Evolutionary conservation across 92 coral and sea anemone genomes (phyloP), one percentile per base, ranked within the genome.

Genomic region (Blastomussa wellsi): DNA sequence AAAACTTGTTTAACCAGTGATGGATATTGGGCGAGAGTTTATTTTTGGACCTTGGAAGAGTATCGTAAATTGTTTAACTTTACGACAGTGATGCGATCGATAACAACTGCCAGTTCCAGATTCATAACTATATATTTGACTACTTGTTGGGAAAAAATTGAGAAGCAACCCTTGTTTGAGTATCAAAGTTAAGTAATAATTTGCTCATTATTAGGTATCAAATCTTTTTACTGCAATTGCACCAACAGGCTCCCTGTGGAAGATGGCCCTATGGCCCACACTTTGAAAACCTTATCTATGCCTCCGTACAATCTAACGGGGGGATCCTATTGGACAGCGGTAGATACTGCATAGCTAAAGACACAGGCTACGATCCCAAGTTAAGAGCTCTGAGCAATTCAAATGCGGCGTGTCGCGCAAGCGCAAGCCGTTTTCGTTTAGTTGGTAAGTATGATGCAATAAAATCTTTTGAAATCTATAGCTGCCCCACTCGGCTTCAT

Each of bases 171-270:
- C 32, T 73, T 41, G 35, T 41, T 73, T 14, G 78, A 22, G 44
- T 35, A 73, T 51, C 57, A 16, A 48, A 48, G 12, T n/a, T n/a
- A n/a, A n/a, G 6, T 39, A 36, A 3, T 36, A 4, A 41, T 0
- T 24, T 37, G 1, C 24, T 35, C 49, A 36, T 8, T n/a, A n/a
- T n/a, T n/a, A n/a, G n/a, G n/a, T n/a, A n/a, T n/a, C n/a, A n/a
- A n/a, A 41, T 74, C 48, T n/a, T 33, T 42, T 74, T 74, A n/a
- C 70, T 78, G 49, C 22, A 48, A 52, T 78, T 78, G 24, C 37
- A 52, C 31, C 66, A 22, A 78, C 82, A 78, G 82, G 11, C 82
- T 52, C 70, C 82, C 44, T 78, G 82, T 78, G 70, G 68, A 52
- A 20, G 16, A 31, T 59, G 82, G 66, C 32, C 82, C 3, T 5